A percentile compares a stretch with the other conserved stretches of the same genome.
Evolutionary conservation across 1,140 invertebrate species (phyloP).

Genomic region (Homalodisca vitripennis): DNA sequence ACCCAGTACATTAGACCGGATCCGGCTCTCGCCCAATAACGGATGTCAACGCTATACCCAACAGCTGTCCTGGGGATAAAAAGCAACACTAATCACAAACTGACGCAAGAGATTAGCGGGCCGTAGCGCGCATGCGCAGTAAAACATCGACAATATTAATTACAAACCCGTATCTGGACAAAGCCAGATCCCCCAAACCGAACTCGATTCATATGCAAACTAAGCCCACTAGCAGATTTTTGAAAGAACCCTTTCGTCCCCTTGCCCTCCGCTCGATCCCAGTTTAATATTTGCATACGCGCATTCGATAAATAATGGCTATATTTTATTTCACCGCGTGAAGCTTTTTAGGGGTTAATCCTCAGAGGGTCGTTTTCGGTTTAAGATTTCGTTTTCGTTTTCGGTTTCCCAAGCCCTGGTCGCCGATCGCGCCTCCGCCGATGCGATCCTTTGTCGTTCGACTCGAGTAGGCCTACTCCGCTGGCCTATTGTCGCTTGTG

Average conservation of each 20-base stretch:
- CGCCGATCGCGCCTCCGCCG: too few relatives aligned
- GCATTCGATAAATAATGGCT: conserved; percentile 32
- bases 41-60: not conserved
- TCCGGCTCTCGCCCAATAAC: too few relatives aligned
- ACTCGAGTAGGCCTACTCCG: not conserved
- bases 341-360: conserved; percentile 22
- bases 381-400: conserved; percentile 8
- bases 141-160: conserved; percentile 30
- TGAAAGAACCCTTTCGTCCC: conserved; percentile 32
- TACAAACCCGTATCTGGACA: conserved; percentile 30
- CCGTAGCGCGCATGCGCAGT: conserved; percentile 20
- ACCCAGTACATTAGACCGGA: too few relatives aligned
- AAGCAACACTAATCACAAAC: conserved; percentile 19
- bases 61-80: conserved; percentile 16
- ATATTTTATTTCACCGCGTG: conserved; percentile 28
- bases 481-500: not conserved
- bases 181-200: conserved; percentile 15
- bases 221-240: conserved; percentile 28
- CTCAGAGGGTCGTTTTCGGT: conserved; percentile 14
- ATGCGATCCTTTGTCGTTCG: too few relatives aligned
- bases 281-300: conserved; percentile 32
- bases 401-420: not conserved
- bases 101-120: not conserved
- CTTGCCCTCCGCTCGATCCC: not conserved
- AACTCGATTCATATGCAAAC: conserved; percentile 33